phyloP scores from a whole-genome alignment of 2,888 invertebrate genomes.

The Cabera pusaria region DNA sequence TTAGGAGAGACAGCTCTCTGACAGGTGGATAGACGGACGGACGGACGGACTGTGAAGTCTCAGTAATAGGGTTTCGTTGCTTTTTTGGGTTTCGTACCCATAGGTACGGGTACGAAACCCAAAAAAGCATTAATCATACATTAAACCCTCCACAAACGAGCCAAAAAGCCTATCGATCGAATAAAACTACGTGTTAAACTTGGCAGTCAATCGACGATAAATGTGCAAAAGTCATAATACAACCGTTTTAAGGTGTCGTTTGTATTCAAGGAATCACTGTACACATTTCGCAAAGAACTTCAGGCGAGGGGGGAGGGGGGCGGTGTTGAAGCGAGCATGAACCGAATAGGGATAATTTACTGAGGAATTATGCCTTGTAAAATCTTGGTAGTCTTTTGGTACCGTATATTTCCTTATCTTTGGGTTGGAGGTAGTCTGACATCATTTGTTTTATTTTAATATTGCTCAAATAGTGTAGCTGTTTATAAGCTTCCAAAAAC shows the following conservation, averaged over 20 bases:
- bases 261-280: conserved; percentile 83
- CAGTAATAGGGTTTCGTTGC: no score
- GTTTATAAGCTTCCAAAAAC: no score
- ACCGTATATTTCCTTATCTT: conserved; percentile 25
- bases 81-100: no score
- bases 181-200: conserved; percentile 43
- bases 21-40: no score
- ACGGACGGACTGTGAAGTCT: no score
- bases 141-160: no score
- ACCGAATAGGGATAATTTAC: conserved; percentile 73
- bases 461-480: no score
- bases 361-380: conserved; percentile 66
- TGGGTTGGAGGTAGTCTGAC: conserved; percentile 12
- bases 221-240: conserved; percentile 76
- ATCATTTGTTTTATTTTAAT: no score
- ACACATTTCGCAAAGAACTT: conserved; percentile 81
- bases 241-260: conserved; percentile 73
- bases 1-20: no score
- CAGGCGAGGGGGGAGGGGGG: conserved; percentile 46
- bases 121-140: no score
- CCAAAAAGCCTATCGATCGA: conserved; percentile 9
- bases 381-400: conserved; percentile 50
- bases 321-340: conserved; percentile 68
- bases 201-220: conserved; percentile 62
- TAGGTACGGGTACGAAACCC: no score